A percentile compares a stretch with the other conserved stretches of the same genome.
Evolutionary conservation across 2,797 vertebrate genomes (phyloP).

Genomic region (Anolis apletophallus): DNA sequence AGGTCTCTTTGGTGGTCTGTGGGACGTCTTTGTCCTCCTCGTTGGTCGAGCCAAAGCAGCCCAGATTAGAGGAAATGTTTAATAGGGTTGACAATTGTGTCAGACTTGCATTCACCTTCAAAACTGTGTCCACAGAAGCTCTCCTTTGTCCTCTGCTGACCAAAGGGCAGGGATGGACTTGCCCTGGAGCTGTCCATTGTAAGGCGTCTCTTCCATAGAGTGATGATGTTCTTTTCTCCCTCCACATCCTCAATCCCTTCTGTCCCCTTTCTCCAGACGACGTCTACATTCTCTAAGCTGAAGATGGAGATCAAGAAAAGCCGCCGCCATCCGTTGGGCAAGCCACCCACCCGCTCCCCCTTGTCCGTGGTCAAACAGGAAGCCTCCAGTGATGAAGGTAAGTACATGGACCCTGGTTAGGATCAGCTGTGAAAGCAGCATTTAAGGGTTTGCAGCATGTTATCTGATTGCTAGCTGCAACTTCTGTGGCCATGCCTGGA

Average conservation of each 20-base stretch:
- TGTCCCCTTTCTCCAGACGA: conserved; percentile 51
- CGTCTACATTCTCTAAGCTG: conserved; percentile 84
- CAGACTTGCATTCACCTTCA: too few species aligned
- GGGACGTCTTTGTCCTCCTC: neutral
- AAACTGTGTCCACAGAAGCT: neutral
- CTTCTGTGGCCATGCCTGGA: too few species aligned
- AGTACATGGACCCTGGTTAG: conserved; percentile 18
- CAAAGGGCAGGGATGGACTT: neutral
- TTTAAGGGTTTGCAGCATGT: too few species aligned
- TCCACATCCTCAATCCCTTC: neutral
- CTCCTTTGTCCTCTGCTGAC: neutral
- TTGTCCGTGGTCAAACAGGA: conserved; percentile 94
- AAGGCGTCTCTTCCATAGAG: neutral
- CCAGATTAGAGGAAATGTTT: neutral
- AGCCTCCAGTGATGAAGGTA: conserved; percentile 89
- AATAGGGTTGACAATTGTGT: too few species aligned
- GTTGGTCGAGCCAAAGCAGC: neutral
- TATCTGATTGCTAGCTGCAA: too few species aligned
- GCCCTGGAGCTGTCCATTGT: neutral
- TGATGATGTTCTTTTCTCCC: neutral
- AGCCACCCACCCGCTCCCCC: conserved; percentile 90
- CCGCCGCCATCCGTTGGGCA: conserved; percentile 92
- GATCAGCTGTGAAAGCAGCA: too few species aligned
- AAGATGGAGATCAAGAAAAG: conserved; percentile 95
- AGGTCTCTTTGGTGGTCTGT: neutral